Percentiles rank a stretch among this genome's conserved stretches.
Conservation (phyloP, 2,797 vertebrate species). For the Ctenopoma kingsleyae region DNA sequence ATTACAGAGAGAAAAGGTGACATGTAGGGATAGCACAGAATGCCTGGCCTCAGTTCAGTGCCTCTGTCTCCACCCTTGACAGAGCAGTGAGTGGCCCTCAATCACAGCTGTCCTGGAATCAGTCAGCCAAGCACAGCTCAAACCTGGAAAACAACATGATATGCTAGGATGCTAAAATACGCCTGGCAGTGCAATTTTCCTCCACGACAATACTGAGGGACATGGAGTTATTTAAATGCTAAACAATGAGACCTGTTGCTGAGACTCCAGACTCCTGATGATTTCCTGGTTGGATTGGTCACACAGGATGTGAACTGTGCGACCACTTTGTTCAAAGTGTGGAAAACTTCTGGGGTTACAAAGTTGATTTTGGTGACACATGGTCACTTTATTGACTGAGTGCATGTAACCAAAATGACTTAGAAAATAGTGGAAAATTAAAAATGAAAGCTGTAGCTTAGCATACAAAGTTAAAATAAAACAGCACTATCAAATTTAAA, state of each 20-base stretch:
- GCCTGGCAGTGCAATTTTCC: slow-evolving; percentile 56
- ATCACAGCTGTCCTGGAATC: slow-evolving; percentile 76
- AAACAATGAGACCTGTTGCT: slow-evolving; percentile 66
- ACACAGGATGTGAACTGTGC: slow-evolving; percentile 26
- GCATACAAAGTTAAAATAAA: too few species aligned
- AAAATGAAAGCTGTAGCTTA: not conserved
- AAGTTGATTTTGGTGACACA: not conserved
- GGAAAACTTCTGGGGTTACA: slow-evolving; percentile 10
- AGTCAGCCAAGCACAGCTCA: slow-evolving; percentile 72
- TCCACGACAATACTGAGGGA: slow-evolving; percentile 37
- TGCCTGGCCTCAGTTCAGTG: slow-evolving; percentile 76
- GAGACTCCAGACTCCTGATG: slow-evolving; percentile 42
- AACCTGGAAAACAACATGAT: slow-evolving; percentile 66
- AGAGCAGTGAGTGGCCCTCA: slow-evolving; percentile 73
- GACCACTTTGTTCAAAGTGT: slow-evolving; percentile 9
- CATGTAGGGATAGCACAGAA: slow-evolving; percentile 66
- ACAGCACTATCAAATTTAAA: not conserved
- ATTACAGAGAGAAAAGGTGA: slow-evolving; percentile 70
- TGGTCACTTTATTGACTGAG: slow-evolving; percentile 12
- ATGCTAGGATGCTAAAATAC: slow-evolving; percentile 65
- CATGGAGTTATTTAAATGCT: slow-evolving; percentile 73
- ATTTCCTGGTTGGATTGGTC: slow-evolving; percentile 53
- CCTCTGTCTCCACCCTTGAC: slow-evolving; percentile 74
- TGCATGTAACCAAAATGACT: not conserved
- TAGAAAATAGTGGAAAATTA: not conserved